Conservation (phyloP, 2,113 vertebrate genomes). For the Rhineura floridana region DNA sequence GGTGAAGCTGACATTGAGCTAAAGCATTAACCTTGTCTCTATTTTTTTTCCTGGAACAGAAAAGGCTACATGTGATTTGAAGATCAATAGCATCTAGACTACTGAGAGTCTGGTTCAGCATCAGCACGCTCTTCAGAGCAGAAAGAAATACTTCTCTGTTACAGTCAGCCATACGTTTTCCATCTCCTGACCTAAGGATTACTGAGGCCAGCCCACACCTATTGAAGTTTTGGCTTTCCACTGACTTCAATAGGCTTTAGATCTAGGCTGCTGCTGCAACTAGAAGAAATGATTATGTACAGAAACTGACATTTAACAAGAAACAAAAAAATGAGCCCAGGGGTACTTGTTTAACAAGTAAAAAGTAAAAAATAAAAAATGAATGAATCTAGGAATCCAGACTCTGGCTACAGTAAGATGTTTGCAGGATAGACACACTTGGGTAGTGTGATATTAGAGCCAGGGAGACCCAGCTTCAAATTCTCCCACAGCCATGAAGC, state of each 20-base stretch:
- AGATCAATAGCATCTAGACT: slow-evolving; percentile 39
- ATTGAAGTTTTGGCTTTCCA: slow-evolving; percentile 18
- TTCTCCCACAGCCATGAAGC: neutral
- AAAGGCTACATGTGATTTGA: rapidly evolving
- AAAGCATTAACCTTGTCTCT: neutral
- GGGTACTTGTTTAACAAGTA: neutral
- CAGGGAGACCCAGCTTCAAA: neutral
- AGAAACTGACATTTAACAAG: neutral
- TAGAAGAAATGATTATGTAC: neutral
- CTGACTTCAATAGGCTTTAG: slow-evolving; percentile 15
- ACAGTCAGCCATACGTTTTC: neutral
- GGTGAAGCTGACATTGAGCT: rapidly evolving
- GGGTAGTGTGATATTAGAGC: neutral
- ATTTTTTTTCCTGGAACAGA: neutral
- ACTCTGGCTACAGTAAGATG: neutral
- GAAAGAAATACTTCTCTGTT: slow-evolving; percentile 33
- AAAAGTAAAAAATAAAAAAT: neutral
- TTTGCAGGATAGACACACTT: neutral
- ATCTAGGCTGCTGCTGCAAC: neutral
- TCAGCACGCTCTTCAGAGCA: slow-evolving; percentile 29
- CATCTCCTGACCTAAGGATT: neutral
- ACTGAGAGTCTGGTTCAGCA: slow-evolving; percentile 25
- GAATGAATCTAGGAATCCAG: neutral
- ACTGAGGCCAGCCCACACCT: neutral
- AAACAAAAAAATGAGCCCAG: neutral